phyloP scores from a whole-genome alignment of 1,140 invertebrate genomes.

The Conus ventricosus region DNA sequence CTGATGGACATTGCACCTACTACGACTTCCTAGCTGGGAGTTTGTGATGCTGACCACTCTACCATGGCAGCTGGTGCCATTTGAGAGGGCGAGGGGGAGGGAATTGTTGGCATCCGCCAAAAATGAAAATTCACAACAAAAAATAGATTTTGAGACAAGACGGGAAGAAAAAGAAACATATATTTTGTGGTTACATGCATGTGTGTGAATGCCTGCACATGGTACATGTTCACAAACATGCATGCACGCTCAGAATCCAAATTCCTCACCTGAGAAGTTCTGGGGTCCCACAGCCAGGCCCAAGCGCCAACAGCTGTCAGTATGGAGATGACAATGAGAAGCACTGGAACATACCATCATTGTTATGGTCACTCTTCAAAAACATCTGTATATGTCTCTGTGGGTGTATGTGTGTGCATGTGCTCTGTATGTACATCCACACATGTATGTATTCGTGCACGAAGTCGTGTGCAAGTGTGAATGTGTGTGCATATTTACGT shows the following conservation, averaged over 20 bases:
- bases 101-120: no score
- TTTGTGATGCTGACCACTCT: no score
- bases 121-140: no score
- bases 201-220: background rate
- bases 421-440: background rate
- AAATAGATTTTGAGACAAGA: no score
- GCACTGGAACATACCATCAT: conserved; percentile 22
- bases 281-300: conserved; percentile 95
- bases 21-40: no score
- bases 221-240: background rate
- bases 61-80: no score
- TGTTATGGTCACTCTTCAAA: background rate
- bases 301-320: conserved; percentile 94
- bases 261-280: conserved; percentile 70
- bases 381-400: background rate
- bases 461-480: background rate
- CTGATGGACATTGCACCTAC: no score
- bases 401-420: background rate
- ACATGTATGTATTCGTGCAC: background rate
- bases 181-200: no score
- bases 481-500: background rate
- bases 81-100: no score
- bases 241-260: background rate
- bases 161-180: no score
- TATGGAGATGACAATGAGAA: conserved; percentile 75